phyloP scores from a whole-genome alignment of 1,140 invertebrate genomes.

The Carposina sasakii region DNA sequence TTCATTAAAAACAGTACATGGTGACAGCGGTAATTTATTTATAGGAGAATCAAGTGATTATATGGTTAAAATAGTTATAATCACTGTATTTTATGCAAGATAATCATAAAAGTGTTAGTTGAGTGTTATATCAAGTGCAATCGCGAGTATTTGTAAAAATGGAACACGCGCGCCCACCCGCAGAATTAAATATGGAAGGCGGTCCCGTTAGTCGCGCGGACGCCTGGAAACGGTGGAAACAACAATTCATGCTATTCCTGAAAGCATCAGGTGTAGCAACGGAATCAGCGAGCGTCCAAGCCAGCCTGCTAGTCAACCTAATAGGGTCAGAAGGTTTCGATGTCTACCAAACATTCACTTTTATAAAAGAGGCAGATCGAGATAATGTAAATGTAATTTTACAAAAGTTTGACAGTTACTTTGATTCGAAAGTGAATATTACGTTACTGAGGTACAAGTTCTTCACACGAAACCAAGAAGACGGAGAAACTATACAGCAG shows the following conservation, averaged over 20 bases:
- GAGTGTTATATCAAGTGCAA: no score
- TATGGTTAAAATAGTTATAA: no score
- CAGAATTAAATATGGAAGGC: slow-evolving; percentile 7
- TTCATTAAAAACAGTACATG: no score
- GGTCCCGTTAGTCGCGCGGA: slow-evolving; percentile 6
- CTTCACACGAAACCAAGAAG: slow-evolving; percentile 21
- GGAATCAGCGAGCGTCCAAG: slow-evolving; percentile 13
- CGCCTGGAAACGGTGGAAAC: slow-evolving; percentile 18
- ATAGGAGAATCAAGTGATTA: no score
- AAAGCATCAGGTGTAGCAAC: slow-evolving; percentile 14
- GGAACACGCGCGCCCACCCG: not conserved
- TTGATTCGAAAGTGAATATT: slow-evolving; percentile 22
- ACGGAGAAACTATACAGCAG: slow-evolving; percentile 16
- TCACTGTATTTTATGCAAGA: no score
- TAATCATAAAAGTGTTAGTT: no score
- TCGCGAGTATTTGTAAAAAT: no score
- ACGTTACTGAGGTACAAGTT: slow-evolving; percentile 22
- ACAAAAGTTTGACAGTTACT: slow-evolving; percentile 18
- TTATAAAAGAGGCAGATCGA: slow-evolving; percentile 8
- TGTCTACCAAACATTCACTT: slow-evolving; percentile 17
- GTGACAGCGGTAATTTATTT: no score
- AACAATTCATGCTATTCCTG: slow-evolving; percentile 19
- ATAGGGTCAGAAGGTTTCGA: slow-evolving; percentile 18
- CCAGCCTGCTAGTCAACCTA: slow-evolving; percentile 17
- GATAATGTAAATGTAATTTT: slow-evolving; percentile 9